These are phyloP conservation scores for Tupaia chinensis DNA, from an alignment of 2,113 vertebrate genomes.

Conservation along the genomic window DNA sequence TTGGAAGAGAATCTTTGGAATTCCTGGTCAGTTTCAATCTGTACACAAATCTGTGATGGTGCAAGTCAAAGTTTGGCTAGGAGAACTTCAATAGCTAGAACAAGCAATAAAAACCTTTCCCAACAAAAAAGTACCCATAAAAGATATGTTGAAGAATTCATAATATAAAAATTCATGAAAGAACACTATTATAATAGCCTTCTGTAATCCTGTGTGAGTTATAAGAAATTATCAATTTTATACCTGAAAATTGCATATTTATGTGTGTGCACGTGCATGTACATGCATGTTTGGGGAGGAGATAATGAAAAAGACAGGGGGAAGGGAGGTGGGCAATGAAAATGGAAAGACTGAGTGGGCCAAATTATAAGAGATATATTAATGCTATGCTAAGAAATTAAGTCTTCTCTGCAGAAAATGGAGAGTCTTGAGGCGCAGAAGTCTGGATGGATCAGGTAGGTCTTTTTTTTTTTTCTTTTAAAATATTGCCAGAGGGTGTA, in stretches of 20 bases:
- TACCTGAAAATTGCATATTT: neutral
- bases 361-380: neutral
- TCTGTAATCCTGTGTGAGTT: neutral
- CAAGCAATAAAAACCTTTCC: conserved; percentile 36
- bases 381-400: neutral
- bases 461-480: neutral
- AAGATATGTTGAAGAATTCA: neutral
- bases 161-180: neutral
- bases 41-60: neutral
- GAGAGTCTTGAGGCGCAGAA: neutral
- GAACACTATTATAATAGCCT: neutral
- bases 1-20: conserved; percentile 20
- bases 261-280: neutral
- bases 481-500: too few species aligned
- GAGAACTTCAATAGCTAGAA: neutral
- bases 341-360: neutral
- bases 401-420: neutral
- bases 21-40: neutral
- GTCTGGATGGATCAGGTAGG: neutral
- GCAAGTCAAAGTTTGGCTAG: neutral
- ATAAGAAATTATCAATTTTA: conserved; percentile 6
- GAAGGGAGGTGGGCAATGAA: neutral
- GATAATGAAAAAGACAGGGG: neutral
- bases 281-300: neutral
- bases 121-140: neutral